Evolutionary conservation across 2,888 invertebrate species (phyloP).

Genomic region (Folsomia manolachei): DNA sequence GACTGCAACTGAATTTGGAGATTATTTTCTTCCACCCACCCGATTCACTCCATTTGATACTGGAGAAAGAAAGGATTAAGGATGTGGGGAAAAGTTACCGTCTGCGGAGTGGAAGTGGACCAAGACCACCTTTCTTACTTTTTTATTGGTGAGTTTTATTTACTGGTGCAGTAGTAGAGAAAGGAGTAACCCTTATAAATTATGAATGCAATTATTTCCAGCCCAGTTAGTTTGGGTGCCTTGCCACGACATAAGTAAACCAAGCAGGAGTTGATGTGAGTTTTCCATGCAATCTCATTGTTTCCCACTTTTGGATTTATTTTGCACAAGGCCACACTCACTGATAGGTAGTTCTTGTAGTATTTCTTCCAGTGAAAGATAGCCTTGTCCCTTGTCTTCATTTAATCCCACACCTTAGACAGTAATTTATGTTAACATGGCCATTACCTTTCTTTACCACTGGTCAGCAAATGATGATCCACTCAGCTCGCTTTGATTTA

Average conservation of each 20-base stretch:
- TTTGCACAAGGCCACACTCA: no score
- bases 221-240: no score
- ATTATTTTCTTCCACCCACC: not conserved
- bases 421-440: no score
- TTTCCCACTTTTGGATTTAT: no score
- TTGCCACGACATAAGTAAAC: no score
- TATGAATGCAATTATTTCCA: not conserved
- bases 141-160: not conserved
- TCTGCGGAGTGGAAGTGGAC: not conserved
- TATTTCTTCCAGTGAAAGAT: no score
- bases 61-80: not conserved
- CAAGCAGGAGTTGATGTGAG: no score
- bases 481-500: conserved; percentile 48
- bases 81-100: not conserved
- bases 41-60: not conserved
- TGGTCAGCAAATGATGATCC: conserved; percentile 37
- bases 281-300: not conserved
- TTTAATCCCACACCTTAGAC: no score
- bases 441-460: no score
- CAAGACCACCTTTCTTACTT: not conserved
- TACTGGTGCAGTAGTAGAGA: no score
- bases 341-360: no score
- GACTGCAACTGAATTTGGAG: not conserved
- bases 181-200: not conserved
- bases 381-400: no score